phyloP scores from a whole-genome alignment of 2,113 vertebrate genomes.

The Ceyx cyanopectus region DNA sequence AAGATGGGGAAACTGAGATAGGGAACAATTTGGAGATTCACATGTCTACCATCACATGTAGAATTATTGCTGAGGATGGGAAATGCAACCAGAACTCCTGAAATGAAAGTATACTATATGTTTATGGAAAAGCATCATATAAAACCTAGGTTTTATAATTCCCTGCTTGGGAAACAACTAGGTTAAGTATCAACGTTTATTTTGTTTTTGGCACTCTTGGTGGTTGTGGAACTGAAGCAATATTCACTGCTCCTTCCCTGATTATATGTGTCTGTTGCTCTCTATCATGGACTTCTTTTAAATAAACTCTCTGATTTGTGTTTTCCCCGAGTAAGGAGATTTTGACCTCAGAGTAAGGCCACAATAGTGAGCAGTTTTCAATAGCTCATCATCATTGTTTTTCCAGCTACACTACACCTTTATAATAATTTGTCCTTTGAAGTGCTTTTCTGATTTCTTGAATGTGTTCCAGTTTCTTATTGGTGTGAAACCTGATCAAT shows the following conservation, averaged over 20 bases:
- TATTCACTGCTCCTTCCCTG: not conserved
- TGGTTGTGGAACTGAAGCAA: not conserved
- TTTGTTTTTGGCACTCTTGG: not conserved
- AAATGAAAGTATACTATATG: not conserved
- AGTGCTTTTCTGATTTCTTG: constrained; percentile 14
- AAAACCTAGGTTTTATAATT: not conserved
- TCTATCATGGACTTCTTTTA: not conserved
- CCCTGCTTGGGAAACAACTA: not conserved
- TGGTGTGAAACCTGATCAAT: not conserved
- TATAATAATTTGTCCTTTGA: not conserved
- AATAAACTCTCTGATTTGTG: not conserved
- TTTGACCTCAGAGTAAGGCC: not conserved
- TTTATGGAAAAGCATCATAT: not conserved
- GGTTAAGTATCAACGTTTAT: not conserved
- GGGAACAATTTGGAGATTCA: not conserved
- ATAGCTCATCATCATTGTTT: not conserved
- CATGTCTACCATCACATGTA: not conserved
- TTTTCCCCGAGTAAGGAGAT: not conserved
- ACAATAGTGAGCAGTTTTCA: not conserved
- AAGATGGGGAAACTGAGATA: not conserved
- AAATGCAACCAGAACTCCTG: not conserved
- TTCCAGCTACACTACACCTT: not conserved
- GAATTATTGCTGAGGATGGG: not conserved
- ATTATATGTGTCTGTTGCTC: not conserved
- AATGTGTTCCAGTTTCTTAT: constrained; percentile 3